Evolutionary conservation across 2,797 vertebrate species (phyloP), one percentile per base, ranked within the genome.

Genomic region (Eulemur albifrons): DNA sequence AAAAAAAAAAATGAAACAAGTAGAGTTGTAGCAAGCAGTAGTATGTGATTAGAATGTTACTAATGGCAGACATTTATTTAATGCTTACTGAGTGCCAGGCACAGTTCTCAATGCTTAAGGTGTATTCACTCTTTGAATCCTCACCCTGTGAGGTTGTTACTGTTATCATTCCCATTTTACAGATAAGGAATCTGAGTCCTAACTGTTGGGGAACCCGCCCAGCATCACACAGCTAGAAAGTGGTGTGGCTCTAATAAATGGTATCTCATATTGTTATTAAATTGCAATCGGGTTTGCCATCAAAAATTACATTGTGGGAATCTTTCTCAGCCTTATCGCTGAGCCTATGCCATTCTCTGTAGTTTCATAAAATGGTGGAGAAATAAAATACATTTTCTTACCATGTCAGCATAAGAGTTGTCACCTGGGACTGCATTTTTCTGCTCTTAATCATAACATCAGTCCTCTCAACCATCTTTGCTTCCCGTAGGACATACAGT

Each of bases 261-360:
- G 21, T 52, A 48, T 67, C 21, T 84, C 54, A 35, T 81, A 43
- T 25, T 82, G 79, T 82, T 84, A 59, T 43, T 76, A 83, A 72
- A 48, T 63, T 45, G 48, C 35, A 50, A 2, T 90, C 43, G 38
- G 23, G 57, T 21, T 92, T 75, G 65, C 23, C 32, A n/a, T 94
- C 70, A 91, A 18, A 90, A 93, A 95, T 95, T 70, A 23, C 96
- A 38, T 79, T 77, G 50, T 69, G 40, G 32, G 70, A 70, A 50
- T 86, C 27, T 17, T 54, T 90, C 88, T 93, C 57, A 90, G 43
- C n/a, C 43, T 63, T 80, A 0, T 59, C 45, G 75, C n/a, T 40
- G 54, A 84, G n/a, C 35, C 50, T 76, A 6, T 57, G 50, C 38
- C 32, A 73, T 93, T 93, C 77, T 88, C 92, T 76, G 23, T 59